Evolutionary conservation across 2,888 invertebrate species (phyloP), one percentile per base, ranked within the genome.

Genomic region (Sepioteuthis lessoniana): DNA sequence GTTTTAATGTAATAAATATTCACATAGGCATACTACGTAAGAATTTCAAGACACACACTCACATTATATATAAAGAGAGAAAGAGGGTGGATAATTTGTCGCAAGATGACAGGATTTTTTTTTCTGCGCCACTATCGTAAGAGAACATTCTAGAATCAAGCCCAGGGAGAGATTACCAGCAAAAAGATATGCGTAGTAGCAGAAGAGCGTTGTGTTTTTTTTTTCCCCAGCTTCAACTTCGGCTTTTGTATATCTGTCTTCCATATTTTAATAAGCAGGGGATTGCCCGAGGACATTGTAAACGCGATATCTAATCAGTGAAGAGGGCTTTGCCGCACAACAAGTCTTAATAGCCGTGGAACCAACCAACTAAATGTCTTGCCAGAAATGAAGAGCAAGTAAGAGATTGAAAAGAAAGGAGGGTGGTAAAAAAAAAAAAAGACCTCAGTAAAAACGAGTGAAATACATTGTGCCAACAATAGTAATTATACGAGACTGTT

Each of bases 331-430:
- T 76, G 76, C 76, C n/a, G 76, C 76, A 76, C 76, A 76, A 76
- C 76, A 76, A 76, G 76, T 76, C 76, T n/a, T 76, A 76, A 76
- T 76, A n/a, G 76, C 76, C n/a, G 76, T 76, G 76, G n/a, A 76
- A 76, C 31, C 76, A 76, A 76, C 76, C n/a, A 76, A 76, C 76
- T 76, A 31, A n/a, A 76, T 76, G n/a, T 76, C 76, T 76, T 76
- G 76, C n/a, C 31, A 76, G 76, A 76, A 76, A 76, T 76, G 16
- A 76, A n/a, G 76, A n/a, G 76, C 21, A 10, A 16, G 31, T 13
- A n/a, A 76, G 76, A 76, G n/a, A 76, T 0, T 13, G 76, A 13
- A 35, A 4, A 25, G n/a, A n/a, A 19, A 13, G n/a, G 0, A 76
- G 0, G 13, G 4, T 1, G n/a, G 8, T 16, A n/a, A 35, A n/a